These are phyloP conservation scores for Acrossocheilus fasciatus DNA, from an alignment of 2,797 vertebrate genomes.

Conservation along the genomic window DNA sequence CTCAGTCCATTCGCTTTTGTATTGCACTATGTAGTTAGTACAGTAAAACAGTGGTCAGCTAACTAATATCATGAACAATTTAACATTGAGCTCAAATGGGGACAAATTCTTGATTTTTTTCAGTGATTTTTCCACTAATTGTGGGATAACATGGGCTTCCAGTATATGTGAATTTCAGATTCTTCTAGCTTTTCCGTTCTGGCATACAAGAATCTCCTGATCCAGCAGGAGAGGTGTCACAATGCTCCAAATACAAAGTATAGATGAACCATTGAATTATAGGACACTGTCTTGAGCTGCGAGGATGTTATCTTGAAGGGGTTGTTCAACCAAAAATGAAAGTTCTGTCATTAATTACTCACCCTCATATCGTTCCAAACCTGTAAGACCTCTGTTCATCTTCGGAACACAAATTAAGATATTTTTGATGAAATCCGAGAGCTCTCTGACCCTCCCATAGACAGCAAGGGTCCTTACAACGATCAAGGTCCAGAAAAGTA, in stretches of 20 bases:
- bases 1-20: constrained; percentile 57
- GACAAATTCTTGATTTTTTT: constrained; percentile 7
- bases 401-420: not conserved
- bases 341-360: not conserved
- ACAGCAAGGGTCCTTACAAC: too few species aligned
- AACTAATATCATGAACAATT: constrained; percentile 39
- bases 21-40: constrained; percentile 73
- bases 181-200: constrained; percentile 14
- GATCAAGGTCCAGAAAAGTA: too few species aligned
- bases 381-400: too few species aligned
- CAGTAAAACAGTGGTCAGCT: constrained; percentile 60
- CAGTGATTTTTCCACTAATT: constrained; percentile 1
- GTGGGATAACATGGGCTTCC: constrained; percentile 27
- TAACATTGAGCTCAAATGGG: constrained; percentile 1
- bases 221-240: constrained; percentile 76
- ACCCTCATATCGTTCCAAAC: not conserved
- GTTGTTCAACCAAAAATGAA: not conserved
- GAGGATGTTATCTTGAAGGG: not conserved
- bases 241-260: not conserved
- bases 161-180: constrained; percentile 22
- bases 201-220: constrained; percentile 68
- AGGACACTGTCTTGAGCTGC: constrained; percentile 42
- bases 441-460: too few species aligned
- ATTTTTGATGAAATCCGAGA: not conserved
- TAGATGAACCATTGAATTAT: constrained; percentile 56